phyloP scores from a whole-genome alignment of 2,797 vertebrate species.

The Gymnothorax reevesii region DNA sequence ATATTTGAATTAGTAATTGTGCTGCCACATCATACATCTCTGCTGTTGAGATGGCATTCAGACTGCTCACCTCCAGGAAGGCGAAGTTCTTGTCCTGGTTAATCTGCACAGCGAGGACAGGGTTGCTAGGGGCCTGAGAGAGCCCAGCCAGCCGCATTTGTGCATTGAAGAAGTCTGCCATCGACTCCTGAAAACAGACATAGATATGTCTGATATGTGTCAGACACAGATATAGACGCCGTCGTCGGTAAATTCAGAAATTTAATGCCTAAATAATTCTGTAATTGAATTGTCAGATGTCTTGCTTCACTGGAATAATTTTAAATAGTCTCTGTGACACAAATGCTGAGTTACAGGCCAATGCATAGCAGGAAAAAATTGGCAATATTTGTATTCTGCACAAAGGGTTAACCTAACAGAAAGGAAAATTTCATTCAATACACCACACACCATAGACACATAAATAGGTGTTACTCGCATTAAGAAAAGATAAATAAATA shows the following conservation, averaged over 20 bases:
- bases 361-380: too few species aligned
- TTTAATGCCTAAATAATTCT: too few species aligned
- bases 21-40: background rate
- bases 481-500: background rate
- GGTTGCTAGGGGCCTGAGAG: constrained; percentile 71
- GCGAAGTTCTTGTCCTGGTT: constrained; percentile 81
- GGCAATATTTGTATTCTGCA: too few species aligned
- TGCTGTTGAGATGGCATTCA: background rate
- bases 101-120: constrained; percentile 76
- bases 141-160: constrained; percentile 77
- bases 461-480: background rate
- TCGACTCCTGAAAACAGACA: constrained; percentile 66
- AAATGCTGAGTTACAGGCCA: background rate
- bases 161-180: constrained; percentile 79
- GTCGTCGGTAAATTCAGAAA: too few species aligned
- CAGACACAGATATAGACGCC: too few species aligned
- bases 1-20: too few species aligned
- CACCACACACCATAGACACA: background rate
- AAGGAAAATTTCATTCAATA: background rate
- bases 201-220: too few species aligned
- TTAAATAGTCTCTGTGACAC: background rate
- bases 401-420: background rate
- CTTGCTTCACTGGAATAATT: too few species aligned
- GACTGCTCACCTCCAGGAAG: constrained; percentile 66
- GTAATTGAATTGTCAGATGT: background rate